Evolutionary conservation across 2,113 vertebrate genomes (phyloP), one percentile per base, ranked within the genome.

Genomic region (Sminthopsis crassicaudata): DNA sequence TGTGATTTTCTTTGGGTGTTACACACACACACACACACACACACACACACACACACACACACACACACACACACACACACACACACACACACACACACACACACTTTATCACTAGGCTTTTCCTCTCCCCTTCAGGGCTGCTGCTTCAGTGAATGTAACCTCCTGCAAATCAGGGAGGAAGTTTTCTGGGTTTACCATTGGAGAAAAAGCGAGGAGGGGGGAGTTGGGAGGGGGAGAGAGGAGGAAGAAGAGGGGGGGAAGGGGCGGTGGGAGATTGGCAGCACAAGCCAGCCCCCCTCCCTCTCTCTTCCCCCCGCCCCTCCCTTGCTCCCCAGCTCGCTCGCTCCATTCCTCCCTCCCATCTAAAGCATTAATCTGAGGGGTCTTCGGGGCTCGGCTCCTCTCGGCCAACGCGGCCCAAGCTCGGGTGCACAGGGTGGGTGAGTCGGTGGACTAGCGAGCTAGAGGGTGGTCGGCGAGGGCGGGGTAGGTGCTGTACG

Each of bases 401-500:
- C 2, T 25, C n/a, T 46, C 46, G n/a, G 6, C 36, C n/a, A 14
- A 19, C 9, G 42, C 30, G 42, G 54, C 55, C 90, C 76, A 8
- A 84, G 54, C 96, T 30, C 96, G 94, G 60, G 93, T 94, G 96
- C 95, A 95, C 96, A 53, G 97, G 96, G 96, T 97, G 93, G 98
- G 96, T 96, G 97, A 67, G 90, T 89, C 30, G 94, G 16, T 46
- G 92, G 93, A 91, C 50, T 23, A 92, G 51, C 50, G 3, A 26
- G 46, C 12, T 8, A 48, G 89, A 90, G 22, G 89, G 89, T 46
- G 89, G 89, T 46, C 42, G 89, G 25, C 6, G 3, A 8, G 88
- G 46, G 88, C 23, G 22, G 16, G 46, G 46, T 36, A 57, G 27
- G 48, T 26, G 91, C 50, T 27, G 23, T 24, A 46, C 94, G 53